Percentiles rank a stretch among this genome's conserved stretches.
Conservation (phyloP, 2,797 vertebrate genomes). For the Lates japonicus region DNA sequence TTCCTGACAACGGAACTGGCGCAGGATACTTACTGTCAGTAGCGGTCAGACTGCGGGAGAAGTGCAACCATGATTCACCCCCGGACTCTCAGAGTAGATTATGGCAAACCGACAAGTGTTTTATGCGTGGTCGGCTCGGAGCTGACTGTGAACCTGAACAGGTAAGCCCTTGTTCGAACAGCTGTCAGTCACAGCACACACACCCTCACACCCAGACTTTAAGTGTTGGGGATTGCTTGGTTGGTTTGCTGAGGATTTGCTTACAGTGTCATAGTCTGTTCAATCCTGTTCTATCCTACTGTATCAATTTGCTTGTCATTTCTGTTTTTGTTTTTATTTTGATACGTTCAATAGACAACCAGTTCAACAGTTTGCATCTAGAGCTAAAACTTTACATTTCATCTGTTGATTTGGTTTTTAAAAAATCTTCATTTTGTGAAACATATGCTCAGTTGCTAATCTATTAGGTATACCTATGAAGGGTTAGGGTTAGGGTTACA, state of each 20-base stretch:
- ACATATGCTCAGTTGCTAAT: too few species aligned
- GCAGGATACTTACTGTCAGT: too few species aligned
- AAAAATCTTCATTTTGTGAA: too few species aligned
- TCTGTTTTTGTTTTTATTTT: not conserved
- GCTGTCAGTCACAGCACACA: accelerated
- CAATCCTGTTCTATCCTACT: too few species aligned
- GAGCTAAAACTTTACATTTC: not conserved
- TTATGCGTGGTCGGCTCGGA: conserved; percentile 88
- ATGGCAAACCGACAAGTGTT: conserved; percentile 76
- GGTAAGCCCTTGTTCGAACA: conserved; percentile 75
- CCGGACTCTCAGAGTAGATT: conserved; percentile 89
- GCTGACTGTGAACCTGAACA: conserved; percentile 84
- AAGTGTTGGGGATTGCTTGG: not conserved
- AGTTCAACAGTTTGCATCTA: not conserved
- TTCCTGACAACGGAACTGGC: not conserved
- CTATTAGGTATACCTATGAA: too few species aligned
- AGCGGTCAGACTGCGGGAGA: not conserved
- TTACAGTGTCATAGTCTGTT: too few species aligned
- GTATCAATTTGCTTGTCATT: not conserved
- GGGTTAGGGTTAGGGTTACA: too few species aligned
- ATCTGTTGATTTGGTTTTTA: not conserved
- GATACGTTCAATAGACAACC: not conserved
- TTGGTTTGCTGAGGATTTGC: too few species aligned
- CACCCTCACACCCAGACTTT: not conserved
- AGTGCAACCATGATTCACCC: conserved; percentile 74